Percentiles rank a stretch among this genome's conserved stretches.
Evolutionary conservation across 2,113 vertebrate genomes (phyloP).

Genomic region (Nymphicus hollandicus): DNA sequence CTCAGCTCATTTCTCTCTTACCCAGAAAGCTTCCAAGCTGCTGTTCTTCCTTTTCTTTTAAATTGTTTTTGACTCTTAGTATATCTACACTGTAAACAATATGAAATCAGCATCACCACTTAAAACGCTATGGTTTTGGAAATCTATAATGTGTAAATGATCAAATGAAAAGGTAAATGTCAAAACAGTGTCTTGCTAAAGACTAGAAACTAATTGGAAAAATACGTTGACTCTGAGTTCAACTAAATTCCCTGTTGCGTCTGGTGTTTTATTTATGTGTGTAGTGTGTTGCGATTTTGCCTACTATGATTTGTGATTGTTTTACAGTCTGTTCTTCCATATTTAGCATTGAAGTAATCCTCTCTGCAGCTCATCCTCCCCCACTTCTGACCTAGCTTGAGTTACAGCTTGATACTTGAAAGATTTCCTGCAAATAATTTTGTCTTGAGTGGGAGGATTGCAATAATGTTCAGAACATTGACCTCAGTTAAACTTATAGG

Average conservation of each 20-base stretch:
- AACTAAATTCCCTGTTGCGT: neutral
- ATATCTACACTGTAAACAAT: neutral
- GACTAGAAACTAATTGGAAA: conserved; percentile 4
- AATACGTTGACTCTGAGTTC: neutral
- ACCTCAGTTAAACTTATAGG: neutral
- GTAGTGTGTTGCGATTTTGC: neutral
- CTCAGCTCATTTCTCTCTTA: neutral
- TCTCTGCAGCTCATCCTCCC: neutral
- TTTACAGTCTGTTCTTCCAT: conserved; percentile 42
- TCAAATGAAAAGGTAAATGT: conserved; percentile 7
- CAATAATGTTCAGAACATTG: neutral
- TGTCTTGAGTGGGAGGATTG: neutral
- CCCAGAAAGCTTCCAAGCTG: neutral
- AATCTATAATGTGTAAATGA: neutral
- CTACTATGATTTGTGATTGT: conserved; percentile 24
- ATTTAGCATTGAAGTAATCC: conserved; percentile 7
- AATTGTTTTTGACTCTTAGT: neutral
- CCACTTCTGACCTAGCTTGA: neutral
- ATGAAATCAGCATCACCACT: neutral
- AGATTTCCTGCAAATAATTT: conserved; percentile 42
- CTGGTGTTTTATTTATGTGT: conserved; percentile 50
- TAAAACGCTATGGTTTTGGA: neutral
- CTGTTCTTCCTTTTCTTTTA: neutral
- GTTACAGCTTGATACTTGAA: conserved; percentile 21
- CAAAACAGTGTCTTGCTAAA: neutral